phyloP scores from a whole-genome alignment of 2,113 vertebrate genomes.

The Anolis carolinensis region DNA sequence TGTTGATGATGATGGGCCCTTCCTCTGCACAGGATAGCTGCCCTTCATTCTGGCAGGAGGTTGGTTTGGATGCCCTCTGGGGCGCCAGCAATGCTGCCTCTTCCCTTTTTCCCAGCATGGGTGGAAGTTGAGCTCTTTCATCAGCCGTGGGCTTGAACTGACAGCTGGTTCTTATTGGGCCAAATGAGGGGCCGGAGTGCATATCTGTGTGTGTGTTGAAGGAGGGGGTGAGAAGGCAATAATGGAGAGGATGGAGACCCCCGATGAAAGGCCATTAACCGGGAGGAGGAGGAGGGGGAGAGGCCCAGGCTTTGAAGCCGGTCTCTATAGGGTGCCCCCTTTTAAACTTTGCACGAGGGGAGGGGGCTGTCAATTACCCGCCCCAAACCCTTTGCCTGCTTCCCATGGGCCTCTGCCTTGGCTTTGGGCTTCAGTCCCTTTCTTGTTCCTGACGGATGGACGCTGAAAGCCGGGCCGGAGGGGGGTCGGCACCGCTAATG shows the following conservation, averaged over 20 bases:
- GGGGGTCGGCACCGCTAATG: neutral
- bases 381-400: neutral
- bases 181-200: constrained; percentile 50
- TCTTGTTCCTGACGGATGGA: neutral
- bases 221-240: constrained; percentile 53
- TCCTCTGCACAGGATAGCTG: too few species aligned
- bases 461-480: neutral
- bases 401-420: neutral
- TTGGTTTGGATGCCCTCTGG: neutral
- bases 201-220: neutral
- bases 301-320: constrained; percentile 66
- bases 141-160: constrained; percentile 39
- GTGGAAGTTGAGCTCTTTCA: neutral
- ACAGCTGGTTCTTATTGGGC: constrained; percentile 73
- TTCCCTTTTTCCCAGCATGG: neutral
- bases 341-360: constrained; percentile 65
- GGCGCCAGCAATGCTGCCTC: neutral
- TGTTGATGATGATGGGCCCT: too few species aligned
- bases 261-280: constrained; percentile 68
- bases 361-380: constrained; percentile 46
- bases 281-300: constrained; percentile 66
- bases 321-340: constrained; percentile 63
- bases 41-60: too few species aligned
- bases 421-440: constrained; percentile 2
- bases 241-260: constrained; percentile 68